Evolutionary conservation across 2,113 vertebrate species (phyloP).

Genomic region (Lepus europaeus): DNA sequence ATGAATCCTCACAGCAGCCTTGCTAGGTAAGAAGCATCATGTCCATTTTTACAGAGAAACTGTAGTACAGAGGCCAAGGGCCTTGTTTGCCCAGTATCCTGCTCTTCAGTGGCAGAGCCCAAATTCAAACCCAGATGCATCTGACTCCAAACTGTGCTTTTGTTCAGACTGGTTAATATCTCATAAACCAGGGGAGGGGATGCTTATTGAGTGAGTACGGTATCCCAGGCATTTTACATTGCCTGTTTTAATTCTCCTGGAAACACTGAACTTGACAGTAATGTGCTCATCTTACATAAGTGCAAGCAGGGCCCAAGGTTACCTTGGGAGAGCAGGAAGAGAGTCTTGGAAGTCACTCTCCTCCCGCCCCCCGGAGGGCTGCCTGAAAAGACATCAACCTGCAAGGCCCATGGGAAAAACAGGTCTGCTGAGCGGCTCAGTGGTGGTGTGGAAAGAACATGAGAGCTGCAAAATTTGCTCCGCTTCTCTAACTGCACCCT

Average conservation of each 20-base stretch:
- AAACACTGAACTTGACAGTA: background rate
- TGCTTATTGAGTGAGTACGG: background rate
- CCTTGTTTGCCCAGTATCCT: background rate
- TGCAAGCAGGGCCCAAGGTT: background rate
- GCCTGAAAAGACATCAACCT: background rate
- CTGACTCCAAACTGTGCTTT: background rate
- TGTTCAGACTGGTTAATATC: background rate
- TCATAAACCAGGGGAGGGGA: background rate
- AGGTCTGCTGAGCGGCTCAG: background rate
- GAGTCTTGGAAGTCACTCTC: constrained; percentile 8
- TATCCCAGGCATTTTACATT: background rate
- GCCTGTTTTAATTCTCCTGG: background rate
- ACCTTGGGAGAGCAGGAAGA: background rate
- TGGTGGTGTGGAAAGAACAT: background rate
- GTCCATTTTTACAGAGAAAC: background rate
- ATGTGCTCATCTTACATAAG: background rate
- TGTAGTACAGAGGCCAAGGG: background rate
- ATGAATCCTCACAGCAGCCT: background rate
- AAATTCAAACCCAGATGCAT: background rate
- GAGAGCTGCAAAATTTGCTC: background rate
- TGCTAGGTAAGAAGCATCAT: background rate
- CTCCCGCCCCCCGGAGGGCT: background rate
- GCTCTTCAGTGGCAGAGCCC: background rate
- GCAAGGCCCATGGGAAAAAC: background rate
- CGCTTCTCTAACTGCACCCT: background rate